Percentiles rank a stretch among this genome's conserved stretches.
Evolutionary conservation across 2,797 vertebrate genomes (phyloP).

Genomic region (Brachymystax lenok): DNA sequence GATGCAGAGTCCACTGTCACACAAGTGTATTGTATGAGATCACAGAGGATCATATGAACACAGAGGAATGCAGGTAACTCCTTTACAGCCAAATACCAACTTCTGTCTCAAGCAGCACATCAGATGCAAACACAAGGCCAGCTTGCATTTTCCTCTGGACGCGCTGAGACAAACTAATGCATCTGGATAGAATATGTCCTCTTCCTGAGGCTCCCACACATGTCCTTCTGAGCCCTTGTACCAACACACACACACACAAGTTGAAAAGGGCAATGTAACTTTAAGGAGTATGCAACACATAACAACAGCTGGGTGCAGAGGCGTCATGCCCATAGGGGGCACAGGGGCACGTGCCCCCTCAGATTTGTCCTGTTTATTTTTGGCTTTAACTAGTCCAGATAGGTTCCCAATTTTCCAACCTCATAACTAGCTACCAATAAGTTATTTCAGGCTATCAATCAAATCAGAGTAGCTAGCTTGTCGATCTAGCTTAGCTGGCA

Average conservation of each 20-base stretch:
- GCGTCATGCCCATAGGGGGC: too few species aligned
- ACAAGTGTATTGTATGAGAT: not conserved
- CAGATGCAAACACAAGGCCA: not conserved
- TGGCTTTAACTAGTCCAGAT: too few species aligned
- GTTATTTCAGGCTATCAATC: too few species aligned
- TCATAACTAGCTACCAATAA: too few species aligned
- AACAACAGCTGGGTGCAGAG: too few species aligned
- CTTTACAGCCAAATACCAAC: not conserved
- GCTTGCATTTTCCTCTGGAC: not conserved
- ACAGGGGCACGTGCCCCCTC: too few species aligned
- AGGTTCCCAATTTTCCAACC: too few species aligned
- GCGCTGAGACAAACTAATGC: not conserved
- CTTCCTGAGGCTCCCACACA: too few species aligned
- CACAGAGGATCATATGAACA: not conserved
- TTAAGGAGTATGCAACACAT: not conserved
- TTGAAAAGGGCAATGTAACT: not conserved
- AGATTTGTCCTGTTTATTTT: too few species aligned
- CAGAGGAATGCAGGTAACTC: not conserved
- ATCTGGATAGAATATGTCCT: not conserved
- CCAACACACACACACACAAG: not conserved
- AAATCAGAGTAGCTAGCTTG: too few species aligned
- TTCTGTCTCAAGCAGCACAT: not conserved
- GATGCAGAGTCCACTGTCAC: not conserved
- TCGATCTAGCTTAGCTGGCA: too few species aligned
- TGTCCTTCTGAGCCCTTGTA: not conserved